Evolutionary conservation across 37 sponge, comb jelly and placozoan genomes (phyloP).

Genomic region (Spongia lamella): DNA sequence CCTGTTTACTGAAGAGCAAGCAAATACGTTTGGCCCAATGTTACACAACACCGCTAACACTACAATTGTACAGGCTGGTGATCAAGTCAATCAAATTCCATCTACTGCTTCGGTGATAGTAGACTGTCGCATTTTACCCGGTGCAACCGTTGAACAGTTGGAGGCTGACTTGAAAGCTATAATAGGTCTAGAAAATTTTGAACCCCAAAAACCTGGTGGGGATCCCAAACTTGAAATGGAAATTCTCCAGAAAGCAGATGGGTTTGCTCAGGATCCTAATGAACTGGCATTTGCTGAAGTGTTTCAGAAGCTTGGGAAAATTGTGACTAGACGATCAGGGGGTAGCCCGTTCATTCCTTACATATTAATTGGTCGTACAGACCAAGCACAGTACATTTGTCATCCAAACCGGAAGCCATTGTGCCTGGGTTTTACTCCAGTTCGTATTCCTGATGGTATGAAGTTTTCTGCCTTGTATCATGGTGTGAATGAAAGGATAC

Average conservation of each 20-base stretch:
- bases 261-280: constrained; percentile 48
- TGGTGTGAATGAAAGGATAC: constrained; percentile 78
- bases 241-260: constrained; percentile 3
- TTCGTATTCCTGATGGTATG: constrained; percentile 49
- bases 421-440: constrained; percentile 75
- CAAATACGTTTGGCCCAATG: constrained; percentile 37
- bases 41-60: constrained; percentile 79
- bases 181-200: constrained; percentile 44
- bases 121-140: constrained; percentile 73
- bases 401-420: constrained; percentile 64
- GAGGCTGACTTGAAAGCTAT: constrained; percentile 55
- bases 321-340: constrained; percentile 24
- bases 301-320: constrained; percentile 28
- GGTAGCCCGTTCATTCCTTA: constrained; percentile 53
- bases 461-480: constrained; percentile 67
- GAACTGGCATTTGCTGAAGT: constrained; percentile 23
- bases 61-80: constrained; percentile 57
- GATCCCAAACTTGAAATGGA: constrained; percentile 50
- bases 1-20: constrained; percentile 52
- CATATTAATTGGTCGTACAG: constrained; percentile 68
- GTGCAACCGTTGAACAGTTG: constrained; percentile 55
- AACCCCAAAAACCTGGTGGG: constrained; percentile 6
- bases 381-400: constrained; percentile 39
- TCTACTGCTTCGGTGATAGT: constrained; percentile 56
- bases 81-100: constrained; percentile 77